Evolutionary conservation across 2,113 vertebrate species (phyloP).

Genomic region (Recurvirostra avosetta): DNA sequence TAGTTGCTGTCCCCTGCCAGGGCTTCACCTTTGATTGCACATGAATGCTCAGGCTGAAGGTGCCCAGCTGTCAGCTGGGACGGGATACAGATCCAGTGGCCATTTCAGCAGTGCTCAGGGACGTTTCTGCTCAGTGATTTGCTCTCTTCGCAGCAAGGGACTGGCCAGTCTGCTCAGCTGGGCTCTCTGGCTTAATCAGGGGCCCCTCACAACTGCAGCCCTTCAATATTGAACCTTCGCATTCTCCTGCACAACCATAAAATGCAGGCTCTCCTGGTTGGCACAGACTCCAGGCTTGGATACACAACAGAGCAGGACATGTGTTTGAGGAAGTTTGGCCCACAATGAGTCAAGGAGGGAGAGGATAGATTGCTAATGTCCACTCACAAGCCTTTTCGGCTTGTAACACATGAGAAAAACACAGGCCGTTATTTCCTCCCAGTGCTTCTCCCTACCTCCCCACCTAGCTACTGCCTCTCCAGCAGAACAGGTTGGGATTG

Average conservation of each 20-base stretch:
- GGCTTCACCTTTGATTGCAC: neutral
- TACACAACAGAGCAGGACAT: neutral
- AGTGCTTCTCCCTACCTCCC: rapidly evolving
- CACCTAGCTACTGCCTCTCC: neutral
- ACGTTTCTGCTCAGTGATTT: neutral
- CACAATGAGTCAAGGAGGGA: neutral
- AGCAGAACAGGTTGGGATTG: neutral
- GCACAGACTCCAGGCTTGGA: neutral
- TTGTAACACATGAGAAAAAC: neutral
- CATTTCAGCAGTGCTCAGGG: neutral
- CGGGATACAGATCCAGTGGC: rapidly evolving
- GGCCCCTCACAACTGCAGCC: neutral
- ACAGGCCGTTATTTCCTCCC: neutral
- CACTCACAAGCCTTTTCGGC: neutral
- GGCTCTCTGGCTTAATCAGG: neutral
- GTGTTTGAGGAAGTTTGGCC: neutral
- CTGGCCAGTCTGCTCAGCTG: neutral
- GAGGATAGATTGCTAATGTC: neutral
- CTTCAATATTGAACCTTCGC: neutral
- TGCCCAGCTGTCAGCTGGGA: neutral
- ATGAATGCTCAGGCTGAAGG: neutral
- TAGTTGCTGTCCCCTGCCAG: neutral
- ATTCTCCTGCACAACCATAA: neutral
- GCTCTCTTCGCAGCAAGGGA: neutral
- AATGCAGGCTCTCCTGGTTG: neutral